Conservation (phyloP, 2,888 invertebrate species). For the Morpho deidamia region DNA sequence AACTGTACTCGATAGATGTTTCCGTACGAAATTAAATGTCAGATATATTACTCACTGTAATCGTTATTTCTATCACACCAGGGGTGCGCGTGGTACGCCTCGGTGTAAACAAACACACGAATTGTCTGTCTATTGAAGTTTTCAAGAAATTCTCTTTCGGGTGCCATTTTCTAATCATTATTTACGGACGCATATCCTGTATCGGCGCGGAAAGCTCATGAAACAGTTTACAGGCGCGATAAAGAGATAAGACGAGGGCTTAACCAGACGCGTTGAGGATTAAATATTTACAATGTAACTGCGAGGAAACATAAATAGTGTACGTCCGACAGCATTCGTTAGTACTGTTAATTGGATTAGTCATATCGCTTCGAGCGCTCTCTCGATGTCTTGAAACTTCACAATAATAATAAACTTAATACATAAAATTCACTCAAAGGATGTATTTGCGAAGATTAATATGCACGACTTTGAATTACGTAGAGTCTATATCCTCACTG, state of each 20-base stretch:
- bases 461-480: too few relatives aligned
- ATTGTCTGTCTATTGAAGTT: conserved; percentile 44
- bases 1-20: too few relatives aligned
- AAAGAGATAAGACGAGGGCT: conserved; percentile 61
- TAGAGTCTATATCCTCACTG: too few relatives aligned
- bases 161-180: conserved; percentile 57
- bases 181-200: conserved; percentile 60
- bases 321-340: conserved; percentile 61
- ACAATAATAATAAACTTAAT: too few relatives aligned
- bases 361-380: conserved; percentile 52
- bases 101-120: conserved; percentile 52
- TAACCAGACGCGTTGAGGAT: conserved; percentile 64
- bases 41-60: conserved; percentile 40
- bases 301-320: conserved; percentile 71
- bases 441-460: too few relatives aligned
- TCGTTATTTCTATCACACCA: conserved; percentile 36
- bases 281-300: conserved; percentile 73
- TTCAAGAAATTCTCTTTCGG: conserved; percentile 45
- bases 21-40: neutral
- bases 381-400: conserved; percentile 20
- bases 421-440: too few relatives aligned
- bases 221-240: conserved; percentile 55
- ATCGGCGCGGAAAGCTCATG: conserved; percentile 37
- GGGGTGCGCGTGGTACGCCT: conserved; percentile 39
- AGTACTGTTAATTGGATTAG: conserved; percentile 69